Base-by-base conservation (phyloP, 2,113 vertebrate species). In the Gambusia holbrooki region DNA sequence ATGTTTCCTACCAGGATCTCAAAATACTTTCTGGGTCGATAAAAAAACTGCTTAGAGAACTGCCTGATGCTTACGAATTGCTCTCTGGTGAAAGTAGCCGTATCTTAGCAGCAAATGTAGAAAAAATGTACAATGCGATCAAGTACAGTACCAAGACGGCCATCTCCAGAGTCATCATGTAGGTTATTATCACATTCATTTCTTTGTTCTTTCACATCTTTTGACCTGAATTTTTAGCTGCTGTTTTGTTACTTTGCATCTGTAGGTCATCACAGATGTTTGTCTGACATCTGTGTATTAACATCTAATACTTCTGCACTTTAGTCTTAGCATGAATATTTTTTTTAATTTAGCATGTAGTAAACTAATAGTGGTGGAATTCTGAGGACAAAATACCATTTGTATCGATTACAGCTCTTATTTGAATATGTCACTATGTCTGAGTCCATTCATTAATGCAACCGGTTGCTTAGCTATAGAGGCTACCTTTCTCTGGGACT, bases 401-500 rank as follows among this genome's bases (percentile, higher is more conserved):
- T 71, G 17, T 64, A 58, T 25, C 71, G 70, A 48, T 67, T 27
- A 71, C n/a, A 14, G 40, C 6, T 76, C 5, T 37, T 28, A 65
- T 45, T 62, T 37, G 71, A 77, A 73, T 48, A 80, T 58, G 40
- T 67, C 51, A 37, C 28, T 60, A 27, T 78, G 51, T 54, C 45
- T 60, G 63, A 73, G 74, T 76, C 83, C 83, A 80, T 42, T 86
- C 72, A 76, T 83, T 88, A 79, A 72, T 73, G 62, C 61, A 84
- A 69, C 76, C 54, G 45, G 73, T 54, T 25, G 27, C 67, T 42
- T 81, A 79, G 78, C 70, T 82, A 78, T 0, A 30, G 64, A 81
- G 68, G 81, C 84, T 82, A 79, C 86, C 84, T 76, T 45, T 61
- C 67, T 84, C 61, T 84, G 15, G 32, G 51, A 13, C 88, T 86